Conservation (phyloP, 2,797 vertebrate genomes). For the Picus viridis region DNA sequence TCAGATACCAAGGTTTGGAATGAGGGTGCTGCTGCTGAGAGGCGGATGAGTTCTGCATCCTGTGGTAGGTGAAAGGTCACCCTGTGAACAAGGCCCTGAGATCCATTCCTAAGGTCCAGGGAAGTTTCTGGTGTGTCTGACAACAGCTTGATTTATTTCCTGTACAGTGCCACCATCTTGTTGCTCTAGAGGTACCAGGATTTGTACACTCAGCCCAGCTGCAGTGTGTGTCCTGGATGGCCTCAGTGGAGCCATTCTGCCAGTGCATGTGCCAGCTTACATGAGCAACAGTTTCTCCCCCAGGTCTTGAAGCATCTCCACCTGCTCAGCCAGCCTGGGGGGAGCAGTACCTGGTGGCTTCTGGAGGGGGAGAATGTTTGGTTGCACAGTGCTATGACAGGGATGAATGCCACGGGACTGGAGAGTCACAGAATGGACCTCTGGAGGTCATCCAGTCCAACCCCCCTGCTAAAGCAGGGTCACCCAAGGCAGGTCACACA, state of each 20-base stretch:
- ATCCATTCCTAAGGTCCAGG: neutral
- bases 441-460: too few relatives aligned
- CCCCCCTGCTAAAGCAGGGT: too few relatives aligned
- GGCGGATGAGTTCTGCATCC: neutral
- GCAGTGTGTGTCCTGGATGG: neutral
- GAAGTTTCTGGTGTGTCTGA: neutral
- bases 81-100: neutral
- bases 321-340: neutral
- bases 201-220: neutral
- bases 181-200: neutral
- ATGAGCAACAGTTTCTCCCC: neutral
- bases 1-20: neutral
- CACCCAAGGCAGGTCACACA: too few relatives aligned
- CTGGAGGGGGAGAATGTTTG: neutral
- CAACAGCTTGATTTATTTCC: neutral
- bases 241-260: neutral
- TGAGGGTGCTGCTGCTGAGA: neutral
- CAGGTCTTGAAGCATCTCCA: neutral
- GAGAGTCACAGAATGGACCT: too few relatives aligned
- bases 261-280: neutral
- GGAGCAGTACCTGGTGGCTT: neutral
- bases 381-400: neutral
- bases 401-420: too few relatives aligned
- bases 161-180: neutral
- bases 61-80: neutral